Conservation (phyloP, 2,888 invertebrate species). For the Cheilosia impressa region DNA sequence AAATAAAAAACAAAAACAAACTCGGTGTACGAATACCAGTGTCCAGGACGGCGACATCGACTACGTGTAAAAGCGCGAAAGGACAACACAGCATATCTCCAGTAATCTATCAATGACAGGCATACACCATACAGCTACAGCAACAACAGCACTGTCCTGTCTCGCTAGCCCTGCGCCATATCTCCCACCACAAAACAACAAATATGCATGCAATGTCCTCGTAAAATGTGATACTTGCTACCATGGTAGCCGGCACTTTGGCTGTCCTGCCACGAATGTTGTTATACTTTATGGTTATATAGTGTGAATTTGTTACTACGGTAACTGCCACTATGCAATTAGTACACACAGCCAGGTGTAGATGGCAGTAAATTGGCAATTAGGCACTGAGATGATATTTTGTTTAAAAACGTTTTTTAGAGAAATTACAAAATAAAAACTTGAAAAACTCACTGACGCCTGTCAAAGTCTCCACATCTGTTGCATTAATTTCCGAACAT, state of each 20-base stretch:
- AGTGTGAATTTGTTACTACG: slow-evolving; percentile 6
- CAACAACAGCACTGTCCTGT: slow-evolving; percentile 6
- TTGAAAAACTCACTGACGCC: neutral
- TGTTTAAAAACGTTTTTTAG: neutral
- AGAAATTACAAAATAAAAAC: neutral
- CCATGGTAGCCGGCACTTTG: slow-evolving; percentile 23
- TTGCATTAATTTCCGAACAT: slow-evolving; percentile 62
- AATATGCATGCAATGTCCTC: slow-evolving; percentile 39
- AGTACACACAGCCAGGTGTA: slow-evolving; percentile 58
- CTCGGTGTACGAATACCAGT: no score
- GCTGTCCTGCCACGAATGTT: neutral
- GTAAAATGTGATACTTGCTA: slow-evolving; percentile 62
- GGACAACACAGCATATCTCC: slow-evolving; percentile 70
- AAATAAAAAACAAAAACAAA: slow-evolving; percentile 29
- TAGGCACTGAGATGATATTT: slow-evolving; percentile 30
- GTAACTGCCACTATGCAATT: slow-evolving; percentile 60
- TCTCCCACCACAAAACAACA: slow-evolving; percentile 1
- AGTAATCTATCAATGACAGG: slow-evolving; percentile 74
- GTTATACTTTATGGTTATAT: slow-evolving; percentile 49
- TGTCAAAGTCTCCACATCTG: slow-evolving; percentile 50
- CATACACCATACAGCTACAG: slow-evolving; percentile 13
- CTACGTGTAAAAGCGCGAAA: slow-evolving; percentile 66
- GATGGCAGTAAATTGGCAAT: slow-evolving; percentile 66
- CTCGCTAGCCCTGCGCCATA: neutral
- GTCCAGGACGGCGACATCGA: slow-evolving; percentile 17